A percentile compares a stretch with the other conserved stretches of the same genome.
Evolutionary conservation across 1,140 invertebrate species (phyloP).

Genomic region (Drosophila sechellia): DNA sequence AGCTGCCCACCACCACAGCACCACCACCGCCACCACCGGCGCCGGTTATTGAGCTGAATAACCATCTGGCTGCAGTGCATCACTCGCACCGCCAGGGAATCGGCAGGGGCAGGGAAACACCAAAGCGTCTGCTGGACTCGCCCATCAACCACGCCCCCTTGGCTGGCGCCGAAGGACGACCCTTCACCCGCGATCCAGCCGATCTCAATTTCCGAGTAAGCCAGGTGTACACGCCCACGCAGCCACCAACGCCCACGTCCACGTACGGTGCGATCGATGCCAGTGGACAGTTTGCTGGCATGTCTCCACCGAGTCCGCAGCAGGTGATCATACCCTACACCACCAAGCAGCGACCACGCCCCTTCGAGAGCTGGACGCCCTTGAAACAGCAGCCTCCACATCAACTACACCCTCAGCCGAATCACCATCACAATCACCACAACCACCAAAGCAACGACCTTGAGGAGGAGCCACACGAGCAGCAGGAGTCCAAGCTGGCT

Average conservation of each 20-base stretch:
- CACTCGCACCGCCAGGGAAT: slow-evolving; percentile 6
- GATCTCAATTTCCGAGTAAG: slow-evolving; percentile 58
- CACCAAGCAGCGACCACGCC: slow-evolving; percentile 87
- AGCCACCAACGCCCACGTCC: slow-evolving; percentile 76
- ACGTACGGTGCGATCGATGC: slow-evolving; percentile 77
- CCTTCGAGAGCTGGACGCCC: slow-evolving; percentile 84
- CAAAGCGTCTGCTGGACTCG: slow-evolving; percentile 75
- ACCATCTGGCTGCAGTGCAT: slow-evolving; percentile 35
- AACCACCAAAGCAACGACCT: slow-evolving; percentile 51
- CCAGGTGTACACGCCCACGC: slow-evolving; percentile 58
- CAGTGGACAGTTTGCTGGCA: slow-evolving; percentile 74
- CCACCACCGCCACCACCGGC: slow-evolving; percentile 4
- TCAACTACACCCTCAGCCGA: not conserved
- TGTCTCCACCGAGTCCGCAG: slow-evolving; percentile 74
- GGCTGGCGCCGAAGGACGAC: slow-evolving; percentile 26
- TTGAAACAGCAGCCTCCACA: slow-evolving; percentile 43
- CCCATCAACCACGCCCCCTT: slow-evolving; percentile 66
- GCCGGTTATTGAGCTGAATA: slow-evolving; percentile 53
- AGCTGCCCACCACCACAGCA: slow-evolving; percentile 23
- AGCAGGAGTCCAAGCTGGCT: slow-evolving; percentile 85
- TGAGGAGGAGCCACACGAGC: slow-evolving; percentile 71
- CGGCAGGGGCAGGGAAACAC: slow-evolving; percentile 65
- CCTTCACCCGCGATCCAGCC: slow-evolving; percentile 75
- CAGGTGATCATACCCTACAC: slow-evolving; percentile 93
- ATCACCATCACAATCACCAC: not conserved